Evolutionary conservation across 2,888 invertebrate genomes (phyloP), one percentile per base, ranked within the genome.

Genomic region (Endotricha flammealis): DNA sequence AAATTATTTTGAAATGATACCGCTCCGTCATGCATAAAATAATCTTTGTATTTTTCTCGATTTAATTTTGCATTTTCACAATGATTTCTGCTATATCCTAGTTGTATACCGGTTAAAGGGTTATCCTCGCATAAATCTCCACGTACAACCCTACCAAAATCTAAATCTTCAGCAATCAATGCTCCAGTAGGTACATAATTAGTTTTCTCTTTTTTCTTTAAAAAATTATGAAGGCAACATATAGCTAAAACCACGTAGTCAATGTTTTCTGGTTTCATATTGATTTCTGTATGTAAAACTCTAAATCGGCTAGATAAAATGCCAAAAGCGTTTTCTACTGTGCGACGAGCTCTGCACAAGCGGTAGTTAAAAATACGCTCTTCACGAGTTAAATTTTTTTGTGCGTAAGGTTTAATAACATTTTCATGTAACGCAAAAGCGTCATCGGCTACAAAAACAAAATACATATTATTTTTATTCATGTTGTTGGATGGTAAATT

Each of bases 11-110:
- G 36, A 29, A 23, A 36, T 13, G 29, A 29, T 24, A 36, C 35
- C 20, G 27, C 28, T 35, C 35, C 35, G 16, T 29, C 36, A 13
- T 29, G 30, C 30, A 30, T 24, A 29, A 36, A 36, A 24, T 36
- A 36, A 13, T 36, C 24, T 30, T 25, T 25, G 11, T 37, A 37
- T 32, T 37, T 37, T 25, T 37, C 37, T 7, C 37, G 32, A 12
- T 32, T 37, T 37, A 10, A 20, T 20, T 35, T 27, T 20, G 35
- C 35, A 6, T 6, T 16, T 16, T 16, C 16, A 16, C 6, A 6
- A 16, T 16, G 6, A 16, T 11, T 10, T 28, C 28, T 28, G 28
- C 10, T 28, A 11, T 28, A 28, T 12, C 28, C 11, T 3, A 10
- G 28, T 28, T 28, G 10, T 28, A 10, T 10, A 28, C 28, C 25